phyloP scores from a whole-genome alignment of 2,113 vertebrate species.

The Mobula birostris region DNA sequence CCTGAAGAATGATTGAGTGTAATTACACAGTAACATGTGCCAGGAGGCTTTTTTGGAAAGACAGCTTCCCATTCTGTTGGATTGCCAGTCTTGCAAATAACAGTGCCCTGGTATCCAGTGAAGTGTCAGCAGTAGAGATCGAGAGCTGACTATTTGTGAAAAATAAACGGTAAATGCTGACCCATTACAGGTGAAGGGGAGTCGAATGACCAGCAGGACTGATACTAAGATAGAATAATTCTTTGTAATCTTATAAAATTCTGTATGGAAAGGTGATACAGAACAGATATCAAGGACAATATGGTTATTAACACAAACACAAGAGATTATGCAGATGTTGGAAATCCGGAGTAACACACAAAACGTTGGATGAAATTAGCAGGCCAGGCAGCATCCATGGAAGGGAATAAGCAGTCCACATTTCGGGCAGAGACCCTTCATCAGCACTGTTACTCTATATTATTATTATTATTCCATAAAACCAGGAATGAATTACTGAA shows the following conservation, averaged over 20 bases:
- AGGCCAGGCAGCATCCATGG: too few relatives aligned
- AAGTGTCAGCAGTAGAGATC: neutral
- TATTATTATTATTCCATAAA: slow-evolving; percentile 24
- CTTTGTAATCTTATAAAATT: neutral
- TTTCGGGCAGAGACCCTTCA: too few relatives aligned
- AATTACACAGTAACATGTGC: slow-evolving; percentile 43
- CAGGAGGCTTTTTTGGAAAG: slow-evolving; percentile 35
- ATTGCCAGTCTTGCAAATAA: neutral
- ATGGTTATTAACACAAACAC: too few relatives aligned
- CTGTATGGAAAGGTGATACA: slow-evolving; percentile 36
- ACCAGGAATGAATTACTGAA: neutral
- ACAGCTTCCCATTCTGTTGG: neutral
- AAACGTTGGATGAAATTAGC: too few relatives aligned
- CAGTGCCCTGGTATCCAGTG: neutral
- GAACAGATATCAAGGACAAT: slow-evolving; percentile 6
- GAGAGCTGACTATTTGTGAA: neutral
- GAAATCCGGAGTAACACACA: too few relatives aligned
- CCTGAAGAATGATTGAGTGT: slow-evolving; percentile 43
- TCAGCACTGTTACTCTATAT: too few relatives aligned
- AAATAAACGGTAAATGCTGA: neutral
- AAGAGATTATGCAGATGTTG: too few relatives aligned
- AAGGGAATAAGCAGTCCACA: too few relatives aligned
- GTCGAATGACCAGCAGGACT: neutral
- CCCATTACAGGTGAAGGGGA: neutral
- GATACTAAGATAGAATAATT: neutral